These are phyloP conservation scores for Choristoneura rosaceana DNA, from an alignment of 2,888 invertebrate species.

Conservation along the genomic window DNA sequence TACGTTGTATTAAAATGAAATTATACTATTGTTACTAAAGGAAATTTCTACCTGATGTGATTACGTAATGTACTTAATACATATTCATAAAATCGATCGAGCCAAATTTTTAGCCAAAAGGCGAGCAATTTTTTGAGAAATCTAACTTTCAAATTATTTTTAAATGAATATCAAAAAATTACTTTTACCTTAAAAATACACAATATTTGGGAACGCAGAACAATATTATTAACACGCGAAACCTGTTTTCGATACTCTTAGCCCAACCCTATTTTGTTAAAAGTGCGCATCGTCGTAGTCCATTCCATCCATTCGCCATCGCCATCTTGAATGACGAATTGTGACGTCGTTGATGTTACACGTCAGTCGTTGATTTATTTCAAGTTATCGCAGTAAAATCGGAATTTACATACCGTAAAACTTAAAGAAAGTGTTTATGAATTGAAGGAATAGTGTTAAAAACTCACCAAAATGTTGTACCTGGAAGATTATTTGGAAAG, in stretches of 20 bases:
- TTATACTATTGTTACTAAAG: too few species aligned
- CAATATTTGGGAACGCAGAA: too few species aligned
- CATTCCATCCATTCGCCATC: constrained; percentile 20
- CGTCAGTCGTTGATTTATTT: constrained; percentile 53
- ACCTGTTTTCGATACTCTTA: constrained; percentile 5
- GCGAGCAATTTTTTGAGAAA: too few species aligned
- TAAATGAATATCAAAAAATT: too few species aligned
- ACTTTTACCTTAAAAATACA: too few species aligned
- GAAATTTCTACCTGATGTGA: too few species aligned
- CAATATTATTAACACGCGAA: background rate
- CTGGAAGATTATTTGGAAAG: constrained; percentile 99
- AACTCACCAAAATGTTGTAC: constrained; percentile 93
- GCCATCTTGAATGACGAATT: constrained; percentile 38
- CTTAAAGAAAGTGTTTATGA: constrained; percentile 38
- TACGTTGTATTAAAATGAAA: too few species aligned
- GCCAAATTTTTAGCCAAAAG: too few species aligned
- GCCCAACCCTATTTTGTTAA: background rate
- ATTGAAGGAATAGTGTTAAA: constrained; percentile 44
- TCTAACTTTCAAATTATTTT: too few species aligned
- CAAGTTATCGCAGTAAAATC: constrained; percentile 31
- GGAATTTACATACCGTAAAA: constrained; percentile 41
- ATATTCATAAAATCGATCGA: too few species aligned
- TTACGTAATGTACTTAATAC: too few species aligned
- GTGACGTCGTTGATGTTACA: constrained; percentile 50
- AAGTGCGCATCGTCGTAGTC: background rate